These are phyloP conservation scores for Paradoxurus hermaphroditus DNA, from an alignment of 2,113 vertebrate species.

Conservation along the genomic window DNA sequence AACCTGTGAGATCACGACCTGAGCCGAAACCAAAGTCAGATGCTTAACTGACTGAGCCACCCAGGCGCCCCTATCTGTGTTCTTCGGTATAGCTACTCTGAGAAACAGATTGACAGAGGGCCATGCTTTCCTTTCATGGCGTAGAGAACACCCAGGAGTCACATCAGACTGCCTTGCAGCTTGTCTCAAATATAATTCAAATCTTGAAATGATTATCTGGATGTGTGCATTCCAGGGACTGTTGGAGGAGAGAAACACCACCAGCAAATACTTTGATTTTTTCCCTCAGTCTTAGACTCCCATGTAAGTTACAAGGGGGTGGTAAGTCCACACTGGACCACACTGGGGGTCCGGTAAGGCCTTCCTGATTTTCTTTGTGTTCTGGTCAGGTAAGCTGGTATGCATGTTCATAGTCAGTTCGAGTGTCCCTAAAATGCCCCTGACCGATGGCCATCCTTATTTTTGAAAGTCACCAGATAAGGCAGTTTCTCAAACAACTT, in stretches of 20 bases:
- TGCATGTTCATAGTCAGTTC: neutral
- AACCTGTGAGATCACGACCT: too few species aligned
- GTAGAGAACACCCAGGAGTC: neutral
- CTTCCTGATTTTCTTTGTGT: neutral
- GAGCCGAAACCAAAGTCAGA: too few species aligned
- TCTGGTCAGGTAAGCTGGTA: neutral
- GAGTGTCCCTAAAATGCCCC: neutral
- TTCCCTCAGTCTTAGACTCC: neutral
- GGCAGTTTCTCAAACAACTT: slow-evolving; percentile 14
- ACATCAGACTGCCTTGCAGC: neutral
- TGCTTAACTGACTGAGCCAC: too few species aligned
- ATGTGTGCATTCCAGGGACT: neutral
- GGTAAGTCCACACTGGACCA: neutral
- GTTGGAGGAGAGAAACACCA: slow-evolving; percentile 7
- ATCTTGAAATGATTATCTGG: slow-evolving; percentile 24
- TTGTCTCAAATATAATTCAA: slow-evolving; percentile 30
- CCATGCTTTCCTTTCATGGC: neutral
- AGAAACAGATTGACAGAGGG: neutral
- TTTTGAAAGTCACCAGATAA: slow-evolving; percentile 44
- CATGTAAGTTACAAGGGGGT: neutral
- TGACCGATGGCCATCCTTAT: neutral
- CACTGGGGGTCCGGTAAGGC: neutral
- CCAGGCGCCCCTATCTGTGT: neutral
- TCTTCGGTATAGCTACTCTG: neutral
- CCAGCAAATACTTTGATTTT: slow-evolving; percentile 25